A percentile compares a stretch with the other conserved stretches of the same genome.
These are phyloP conservation scores for Diplodus puntazzo DNA, from an alignment of 2,797 vertebrate genomes.

Conservation along the genomic window DNA sequence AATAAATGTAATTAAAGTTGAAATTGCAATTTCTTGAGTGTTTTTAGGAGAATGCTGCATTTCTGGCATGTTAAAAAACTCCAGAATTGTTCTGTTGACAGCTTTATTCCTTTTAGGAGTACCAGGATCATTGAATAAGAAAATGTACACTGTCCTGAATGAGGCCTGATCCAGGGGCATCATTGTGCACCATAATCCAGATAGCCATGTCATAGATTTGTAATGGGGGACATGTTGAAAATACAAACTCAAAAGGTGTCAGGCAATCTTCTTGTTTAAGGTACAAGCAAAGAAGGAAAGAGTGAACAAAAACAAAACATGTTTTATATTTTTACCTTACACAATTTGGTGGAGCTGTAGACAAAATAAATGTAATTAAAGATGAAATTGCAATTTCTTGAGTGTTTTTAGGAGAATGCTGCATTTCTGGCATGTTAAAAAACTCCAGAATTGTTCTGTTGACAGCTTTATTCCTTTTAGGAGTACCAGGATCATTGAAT, in stretches of 20 bases:
- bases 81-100: too few relatives aligned
- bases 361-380: too few relatives aligned
- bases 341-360: too few relatives aligned
- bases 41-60: too few relatives aligned
- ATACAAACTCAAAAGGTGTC: not conserved
- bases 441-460: too few relatives aligned
- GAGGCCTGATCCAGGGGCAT: not conserved
- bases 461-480: not conserved
- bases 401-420: too few relatives aligned
- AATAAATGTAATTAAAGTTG: too few relatives aligned
- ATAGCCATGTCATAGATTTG: not conserved
- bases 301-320: not conserved
- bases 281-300: not conserved
- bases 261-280: not conserved
- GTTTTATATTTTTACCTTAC: too few relatives aligned
- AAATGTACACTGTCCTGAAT: slow-evolving; percentile 8
- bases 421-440: too few relatives aligned
- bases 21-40: too few relatives aligned
- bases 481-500: slow-evolving; percentile 10
- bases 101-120: not conserved
- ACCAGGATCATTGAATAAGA: slow-evolving; percentile 5
- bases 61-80: too few relatives aligned
- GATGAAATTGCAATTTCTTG: too few relatives aligned
- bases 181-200: not conserved
- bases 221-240: not conserved